Conservation (phyloP, 2,113 vertebrate species). For the Muscicapa adusta region DNA sequence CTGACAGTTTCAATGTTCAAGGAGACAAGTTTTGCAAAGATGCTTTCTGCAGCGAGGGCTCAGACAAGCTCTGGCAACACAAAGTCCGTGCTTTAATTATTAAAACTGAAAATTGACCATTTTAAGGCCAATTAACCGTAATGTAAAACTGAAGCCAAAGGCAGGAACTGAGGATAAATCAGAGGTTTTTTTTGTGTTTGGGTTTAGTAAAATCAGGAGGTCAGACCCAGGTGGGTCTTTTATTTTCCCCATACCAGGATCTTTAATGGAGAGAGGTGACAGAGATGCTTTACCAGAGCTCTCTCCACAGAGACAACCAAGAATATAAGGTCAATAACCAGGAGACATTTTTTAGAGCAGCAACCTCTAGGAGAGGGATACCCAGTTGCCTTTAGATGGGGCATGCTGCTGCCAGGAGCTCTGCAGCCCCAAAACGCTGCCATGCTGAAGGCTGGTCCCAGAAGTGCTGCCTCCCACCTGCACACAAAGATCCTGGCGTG, state of each 20-base stretch:
- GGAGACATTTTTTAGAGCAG: background rate
- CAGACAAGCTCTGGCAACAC: conserved; percentile 16
- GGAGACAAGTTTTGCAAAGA: conserved; percentile 39
- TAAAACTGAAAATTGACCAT: conserved; percentile 27
- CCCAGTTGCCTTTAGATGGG: rapidly evolving
- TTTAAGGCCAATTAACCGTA: conserved; percentile 2
- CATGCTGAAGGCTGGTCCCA: background rate
- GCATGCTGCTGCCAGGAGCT: background rate
- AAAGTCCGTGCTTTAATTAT: conserved; percentile 6
- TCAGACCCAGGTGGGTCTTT: background rate
- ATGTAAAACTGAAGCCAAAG: background rate
- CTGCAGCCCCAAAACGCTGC: background rate
- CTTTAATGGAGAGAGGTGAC: background rate
- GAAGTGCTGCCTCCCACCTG: background rate
- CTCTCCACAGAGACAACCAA: background rate
- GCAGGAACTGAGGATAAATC: background rate
- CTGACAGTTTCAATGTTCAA: conserved; percentile 56
- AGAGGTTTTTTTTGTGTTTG: background rate
- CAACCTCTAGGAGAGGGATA: background rate
- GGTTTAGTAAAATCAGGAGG: background rate
- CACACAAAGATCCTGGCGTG: background rate
- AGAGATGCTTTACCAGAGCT: background rate
- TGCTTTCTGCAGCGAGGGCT: conserved; percentile 8
- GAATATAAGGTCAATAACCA: background rate
- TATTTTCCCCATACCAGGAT: background rate